Base-by-base conservation (phyloP, 2,113 vertebrate species). In the Urocitellus parryii region DNA sequence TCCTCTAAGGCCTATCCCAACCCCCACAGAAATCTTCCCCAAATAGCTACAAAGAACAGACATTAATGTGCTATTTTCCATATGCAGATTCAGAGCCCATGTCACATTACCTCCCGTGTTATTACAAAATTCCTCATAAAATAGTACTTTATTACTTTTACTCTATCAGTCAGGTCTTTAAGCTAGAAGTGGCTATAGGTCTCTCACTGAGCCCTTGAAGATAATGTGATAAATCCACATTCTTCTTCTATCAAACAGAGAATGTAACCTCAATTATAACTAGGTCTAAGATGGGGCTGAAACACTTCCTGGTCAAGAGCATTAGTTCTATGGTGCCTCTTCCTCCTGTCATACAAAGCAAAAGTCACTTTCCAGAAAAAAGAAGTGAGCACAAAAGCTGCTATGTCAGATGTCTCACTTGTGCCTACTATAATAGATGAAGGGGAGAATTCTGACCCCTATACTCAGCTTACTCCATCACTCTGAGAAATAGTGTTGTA, bases 61-160 rank as follows among this genome's bases (percentile, higher is more conserved):
- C 5, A 74, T 70, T 68, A 85, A 82, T 68, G 88, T 74, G 80
- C 32, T 97, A 27, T 73, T 87, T 93, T 91, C 84, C 51, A 32
- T 24, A 0, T 27, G 76, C 4, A 70, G 48, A 96, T 65, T 93
- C 56, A 51, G 68, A n/a, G 74, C 14, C 78, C 37, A 65, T n/a
- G 6, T 95, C 72, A 32, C 51, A 83, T 34, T 67, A 58, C 32
- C 61, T 90, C n/a, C 77, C 65, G 5, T 86, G 27, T 83, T 91
- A 90, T 65, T 86, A 89, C 48, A 61, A 92, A 95, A 77, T 37
- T 88, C 76, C 39, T 94, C 83, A 76, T 48, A 70, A 95, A 68
- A 22, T 45, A 76, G 32, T 78, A 18, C 48, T 72, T 94, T 70
- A 91, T 81, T 90, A 48, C 58, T 91, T 92, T 93, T 74, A 88